Percentiles rank a stretch among this genome's conserved stretches.
Conservation (phyloP, 2,113 vertebrate species). For the Tenebrosternarchus preto region DNA sequence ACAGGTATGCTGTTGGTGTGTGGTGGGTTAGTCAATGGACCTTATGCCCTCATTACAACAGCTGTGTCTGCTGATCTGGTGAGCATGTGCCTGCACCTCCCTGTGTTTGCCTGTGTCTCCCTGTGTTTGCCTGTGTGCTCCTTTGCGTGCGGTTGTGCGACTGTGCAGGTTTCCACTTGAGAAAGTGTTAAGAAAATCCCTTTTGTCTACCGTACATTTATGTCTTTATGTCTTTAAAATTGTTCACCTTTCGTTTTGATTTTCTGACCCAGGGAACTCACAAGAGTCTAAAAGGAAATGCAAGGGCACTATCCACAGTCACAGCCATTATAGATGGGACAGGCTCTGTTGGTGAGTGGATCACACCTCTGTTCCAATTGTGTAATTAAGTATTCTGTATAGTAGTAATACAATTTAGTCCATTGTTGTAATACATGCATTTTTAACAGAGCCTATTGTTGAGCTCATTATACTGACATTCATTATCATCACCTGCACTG, state of each 20-base stretch:
- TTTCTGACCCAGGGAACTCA: slow-evolving; percentile 84
- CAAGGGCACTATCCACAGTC: slow-evolving; percentile 90
- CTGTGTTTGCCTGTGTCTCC: neutral
- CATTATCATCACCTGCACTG: too few species aligned
- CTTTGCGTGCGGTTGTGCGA: too few species aligned
- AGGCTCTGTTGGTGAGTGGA: slow-evolving; percentile 77
- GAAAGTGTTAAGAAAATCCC: too few species aligned
- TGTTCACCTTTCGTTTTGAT: too few species aligned
- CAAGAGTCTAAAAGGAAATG: slow-evolving; percentile 87
- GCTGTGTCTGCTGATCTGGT: slow-evolving; percentile 96
- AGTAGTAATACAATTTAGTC: neutral
- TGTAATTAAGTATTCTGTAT: neutral
- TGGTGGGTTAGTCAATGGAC: slow-evolving; percentile 89
- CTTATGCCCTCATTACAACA: slow-evolving; percentile 92
- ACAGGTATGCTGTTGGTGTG: slow-evolving; percentile 89
- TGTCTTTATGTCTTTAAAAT: neutral
- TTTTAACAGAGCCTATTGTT: neutral
- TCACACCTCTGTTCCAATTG: neutral
- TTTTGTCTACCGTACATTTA: neutral
- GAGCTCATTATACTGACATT: too few species aligned
- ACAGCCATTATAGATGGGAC: slow-evolving; percentile 95
- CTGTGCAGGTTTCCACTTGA: too few species aligned
- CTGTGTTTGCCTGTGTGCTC: too few species aligned
- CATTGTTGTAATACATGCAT: neutral
- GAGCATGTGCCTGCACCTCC: slow-evolving; percentile 59